phyloP scores from a whole-genome alignment of 2,113 vertebrate species.

The Propithecus coquereli region DNA sequence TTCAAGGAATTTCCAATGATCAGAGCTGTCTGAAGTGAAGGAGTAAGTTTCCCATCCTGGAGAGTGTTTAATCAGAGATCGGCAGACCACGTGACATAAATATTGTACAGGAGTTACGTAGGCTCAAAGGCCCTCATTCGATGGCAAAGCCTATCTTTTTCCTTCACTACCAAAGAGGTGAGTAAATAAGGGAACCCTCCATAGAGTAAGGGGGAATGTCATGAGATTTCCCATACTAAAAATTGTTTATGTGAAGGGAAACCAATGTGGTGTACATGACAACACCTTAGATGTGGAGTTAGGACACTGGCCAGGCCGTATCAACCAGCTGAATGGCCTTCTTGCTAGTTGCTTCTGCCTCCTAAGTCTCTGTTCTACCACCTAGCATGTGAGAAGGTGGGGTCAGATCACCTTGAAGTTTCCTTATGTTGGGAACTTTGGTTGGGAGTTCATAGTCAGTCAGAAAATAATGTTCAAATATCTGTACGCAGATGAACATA shows the following conservation, averaged over 20 bases:
- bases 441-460: neutral
- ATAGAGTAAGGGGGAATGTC: neutral
- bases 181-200: neutral
- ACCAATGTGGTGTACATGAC: neutral
- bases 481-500: neutral
- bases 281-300: neutral
- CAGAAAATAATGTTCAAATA: neutral
- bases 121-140: neutral
- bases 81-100: neutral
- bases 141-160: neutral
- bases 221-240: neutral
- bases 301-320: neutral
- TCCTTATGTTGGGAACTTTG: neutral
- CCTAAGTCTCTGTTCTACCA: neutral
- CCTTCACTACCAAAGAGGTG: neutral
- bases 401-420: neutral
- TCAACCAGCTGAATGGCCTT: neutral
- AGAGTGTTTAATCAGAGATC: constrained; percentile 16
- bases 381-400: neutral
- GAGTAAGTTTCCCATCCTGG: neutral
- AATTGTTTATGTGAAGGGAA: neutral
- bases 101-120: neutral
- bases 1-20: constrained; percentile 40
- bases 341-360: neutral
- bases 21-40: neutral